These are phyloP conservation scores for Apantesis nais DNA, from an alignment of 2,888 invertebrate species.

Conservation along the genomic window DNA sequence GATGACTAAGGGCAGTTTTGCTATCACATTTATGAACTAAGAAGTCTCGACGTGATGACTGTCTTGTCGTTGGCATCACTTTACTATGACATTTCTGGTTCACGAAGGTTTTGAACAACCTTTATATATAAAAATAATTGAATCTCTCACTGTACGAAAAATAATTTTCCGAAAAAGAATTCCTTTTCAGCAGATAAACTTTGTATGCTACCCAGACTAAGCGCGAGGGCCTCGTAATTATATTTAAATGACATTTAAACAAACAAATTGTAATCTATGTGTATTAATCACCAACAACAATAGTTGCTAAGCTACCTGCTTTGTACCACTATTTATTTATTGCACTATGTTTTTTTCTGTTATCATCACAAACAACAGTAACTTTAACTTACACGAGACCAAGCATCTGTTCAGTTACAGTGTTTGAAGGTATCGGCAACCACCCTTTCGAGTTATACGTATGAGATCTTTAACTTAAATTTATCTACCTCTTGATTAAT, in stretches of 20 bases:
- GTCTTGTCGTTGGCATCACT: neutral
- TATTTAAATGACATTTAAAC: neutral
- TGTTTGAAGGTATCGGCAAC: neutral
- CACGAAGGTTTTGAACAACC: neutral
- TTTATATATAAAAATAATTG: neutral
- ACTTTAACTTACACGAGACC: neutral
- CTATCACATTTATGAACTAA: slow-evolving; percentile 11
- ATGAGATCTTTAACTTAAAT: neutral
- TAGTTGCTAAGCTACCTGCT: neutral
- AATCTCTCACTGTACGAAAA: neutral
- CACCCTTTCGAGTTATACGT: neutral
- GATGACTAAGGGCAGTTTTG: neutral
- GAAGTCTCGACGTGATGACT: neutral
- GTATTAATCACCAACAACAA: neutral
- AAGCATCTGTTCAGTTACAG: neutral
- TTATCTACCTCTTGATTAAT: neutral
- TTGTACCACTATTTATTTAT: neutral
- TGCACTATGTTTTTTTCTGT: neutral
- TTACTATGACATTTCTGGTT: neutral
- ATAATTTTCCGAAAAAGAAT: neutral
- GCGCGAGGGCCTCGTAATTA: neutral
- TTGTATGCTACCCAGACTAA: neutral
- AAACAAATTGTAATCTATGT: neutral
- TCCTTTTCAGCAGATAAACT: neutral
- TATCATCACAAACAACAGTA: neutral